A percentile compares a stretch with the other conserved stretches of the same genome.
Conservation (phyloP, 1,140 invertebrate species). For the Sipha flava region DNA sequence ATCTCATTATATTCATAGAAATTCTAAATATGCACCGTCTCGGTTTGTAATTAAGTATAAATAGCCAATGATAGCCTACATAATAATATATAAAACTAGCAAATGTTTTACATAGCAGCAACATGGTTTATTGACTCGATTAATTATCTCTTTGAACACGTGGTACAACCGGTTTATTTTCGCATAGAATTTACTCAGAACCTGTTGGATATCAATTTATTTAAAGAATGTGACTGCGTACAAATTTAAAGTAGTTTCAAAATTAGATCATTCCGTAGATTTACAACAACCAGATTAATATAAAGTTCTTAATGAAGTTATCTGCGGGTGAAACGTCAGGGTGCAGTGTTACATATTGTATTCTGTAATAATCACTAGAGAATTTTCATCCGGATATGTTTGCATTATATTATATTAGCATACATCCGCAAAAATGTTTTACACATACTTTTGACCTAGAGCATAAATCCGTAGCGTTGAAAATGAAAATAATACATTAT, state of each 20-base stretch:
- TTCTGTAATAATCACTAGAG: neutral
- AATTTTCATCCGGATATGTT: neutral
- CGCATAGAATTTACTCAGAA: neutral
- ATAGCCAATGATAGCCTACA: neutral
- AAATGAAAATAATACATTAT: neutral
- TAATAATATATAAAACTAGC: neutral
- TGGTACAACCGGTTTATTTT: constrained; percentile 1
- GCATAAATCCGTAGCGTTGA: neutral
- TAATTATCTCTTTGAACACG: neutral
- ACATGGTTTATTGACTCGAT: neutral
- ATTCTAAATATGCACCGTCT: neutral
- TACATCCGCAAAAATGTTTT: neutral
- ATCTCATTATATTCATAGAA: neutral
- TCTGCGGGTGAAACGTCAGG: too few relatives aligned
- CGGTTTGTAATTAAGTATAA: neutral
- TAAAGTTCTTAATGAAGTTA: too few relatives aligned
- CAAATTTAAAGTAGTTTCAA: neutral
- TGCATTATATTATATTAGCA: neutral
- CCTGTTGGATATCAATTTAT: neutral
- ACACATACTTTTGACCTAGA: neutral
- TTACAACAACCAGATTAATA: neutral
- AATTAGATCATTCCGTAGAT: neutral
- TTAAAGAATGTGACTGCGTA: constrained; percentile 4
- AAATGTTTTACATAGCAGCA: neutral
- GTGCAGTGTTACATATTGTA: neutral